A percentile compares a stretch with the other conserved stretches of the same genome.
These are phyloP conservation scores for Epinotia brunnichana DNA, from an alignment of 2,888 invertebrate genomes.

Conservation along the genomic window DNA sequence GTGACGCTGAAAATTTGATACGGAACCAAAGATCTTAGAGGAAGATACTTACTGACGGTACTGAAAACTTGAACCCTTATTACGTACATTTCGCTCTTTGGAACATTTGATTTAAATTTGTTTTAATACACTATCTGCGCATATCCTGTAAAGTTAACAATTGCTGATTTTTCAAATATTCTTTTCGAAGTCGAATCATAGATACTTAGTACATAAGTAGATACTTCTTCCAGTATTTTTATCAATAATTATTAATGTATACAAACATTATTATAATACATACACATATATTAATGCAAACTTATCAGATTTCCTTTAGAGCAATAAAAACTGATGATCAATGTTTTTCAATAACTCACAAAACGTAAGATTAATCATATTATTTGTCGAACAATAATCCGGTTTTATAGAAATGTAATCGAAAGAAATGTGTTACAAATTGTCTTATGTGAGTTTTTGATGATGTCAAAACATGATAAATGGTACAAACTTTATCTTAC, in stretches of 20 bases:
- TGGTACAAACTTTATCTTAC: neutral
- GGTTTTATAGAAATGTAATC: neutral
- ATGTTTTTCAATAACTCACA: constrained; percentile 14
- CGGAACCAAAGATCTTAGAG: neutral
- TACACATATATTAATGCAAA: neutral
- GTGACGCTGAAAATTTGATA: neutral
- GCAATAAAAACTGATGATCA: constrained; percentile 7
- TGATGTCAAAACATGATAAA: constrained; percentile 20
- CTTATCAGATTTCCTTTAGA: neutral
- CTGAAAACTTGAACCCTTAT: too few relatives aligned
- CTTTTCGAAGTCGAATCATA: neutral
- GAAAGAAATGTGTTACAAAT: constrained; percentile 9
- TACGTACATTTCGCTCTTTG: too few relatives aligned
- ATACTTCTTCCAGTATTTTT: neutral
- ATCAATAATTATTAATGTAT: neutral
- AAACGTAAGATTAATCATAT: neutral
- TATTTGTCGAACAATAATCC: neutral
- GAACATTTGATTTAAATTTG: too few relatives aligned
- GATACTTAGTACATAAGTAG: neutral
- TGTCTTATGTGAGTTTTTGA: neutral
- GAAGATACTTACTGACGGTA: too few relatives aligned
- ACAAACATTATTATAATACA: neutral
- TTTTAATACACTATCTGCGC: too few relatives aligned
- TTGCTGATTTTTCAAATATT: too few relatives aligned
- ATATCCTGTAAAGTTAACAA: too few relatives aligned